Evolutionary conservation across 2,888 invertebrate genomes (phyloP), one percentile per base, ranked within the genome.

Genomic region (Synanthedon andrenaeformis): DNA sequence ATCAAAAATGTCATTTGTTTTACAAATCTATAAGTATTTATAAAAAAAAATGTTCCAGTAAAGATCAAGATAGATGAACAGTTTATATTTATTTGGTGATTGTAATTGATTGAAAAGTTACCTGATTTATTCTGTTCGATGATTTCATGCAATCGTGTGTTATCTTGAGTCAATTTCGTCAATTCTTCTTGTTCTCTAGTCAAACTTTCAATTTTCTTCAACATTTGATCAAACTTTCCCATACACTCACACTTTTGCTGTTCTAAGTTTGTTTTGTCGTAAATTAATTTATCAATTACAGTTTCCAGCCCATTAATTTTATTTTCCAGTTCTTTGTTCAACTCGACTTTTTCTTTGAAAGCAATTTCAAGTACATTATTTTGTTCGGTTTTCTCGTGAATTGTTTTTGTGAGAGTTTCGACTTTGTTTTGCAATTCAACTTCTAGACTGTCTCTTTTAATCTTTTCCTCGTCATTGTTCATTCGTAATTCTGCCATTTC

Each of bases 61-160:
- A 23, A 23, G 1, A 23, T 23, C 23, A 23, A 23, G 4, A 4
- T 23, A 23, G 23, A 23, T 23, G 23, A 23, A 23, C 23, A 23
- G 5, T 5, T 23, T 5, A 23, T 23, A 5, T 23, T 23, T 23
- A n/a, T 4, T 5, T 23, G 4, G 5, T 4, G 1, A 5, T 23
- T 23, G 4, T 23, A 23, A 23, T 23, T 19, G 19, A 28, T 28
- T 28, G 8, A 35, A 35, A 35, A 35, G 8, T 56, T 64, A 81
- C 81, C 74, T 57, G 60, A 61, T 63, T 65, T 69, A 50, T 73
- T 73, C 49, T 72, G 67, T 55, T 73, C 69, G 49, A 71, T 57
- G 6, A 57, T 57, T 48, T 59, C 58, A 8, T 57, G 42, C 53
- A 65, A 54, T 45, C 58, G 48, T 12, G 65, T 57, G 42, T 69